Evolutionary conservation across 2,888 invertebrate genomes (phyloP), one percentile per base, ranked within the genome.

Genomic region (Apamea anceps): DNA sequence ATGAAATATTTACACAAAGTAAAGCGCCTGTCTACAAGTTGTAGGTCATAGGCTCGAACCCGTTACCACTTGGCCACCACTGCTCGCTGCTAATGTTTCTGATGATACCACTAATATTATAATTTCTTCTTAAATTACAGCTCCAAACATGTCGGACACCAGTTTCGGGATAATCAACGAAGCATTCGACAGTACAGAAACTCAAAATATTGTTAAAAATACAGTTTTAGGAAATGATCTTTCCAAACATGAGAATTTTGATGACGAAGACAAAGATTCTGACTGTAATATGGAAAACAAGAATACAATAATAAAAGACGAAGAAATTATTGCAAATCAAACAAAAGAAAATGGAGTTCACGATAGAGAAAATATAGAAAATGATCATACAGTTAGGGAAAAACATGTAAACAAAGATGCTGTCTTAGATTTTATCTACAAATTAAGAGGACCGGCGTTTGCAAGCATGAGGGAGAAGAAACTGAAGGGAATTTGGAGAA

Each of bases 401-500:
- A 45, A 51, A 8, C 15, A 18, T n/a, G 12, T 60, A 0, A 68
- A 67, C 37, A 51, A 71, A 6, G 79, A 86, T 28, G 73, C 71
- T 10, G 79, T 79, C 0, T 10, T 85, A 13, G 77, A 86, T 25
- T 79, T 76, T 1, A 74, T 74, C 1, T 81, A 83, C 37, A 81
- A 74, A 28, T 66, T 83, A 32, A 83, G 72, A 67, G 87, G 87
- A 0, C 75, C 86, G 0, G 45, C 75, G 0, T 87, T 83, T 60
- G 68, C 66, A 28, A 87, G 87, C 57, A 28, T 87, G 21, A 70
- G 60, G 12, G 87, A 87, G 37, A 84, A 78, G 57, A 85, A 75
- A 62, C 13, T 81, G 28, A 87, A 79, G 32, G 86, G 32, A 1
- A 32, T 37, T 60, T 87, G 83, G 86, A 83, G 79, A 62, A 79